Conservation (phyloP, 2,113 vertebrate genomes). For the Malurus elegans region DNA sequence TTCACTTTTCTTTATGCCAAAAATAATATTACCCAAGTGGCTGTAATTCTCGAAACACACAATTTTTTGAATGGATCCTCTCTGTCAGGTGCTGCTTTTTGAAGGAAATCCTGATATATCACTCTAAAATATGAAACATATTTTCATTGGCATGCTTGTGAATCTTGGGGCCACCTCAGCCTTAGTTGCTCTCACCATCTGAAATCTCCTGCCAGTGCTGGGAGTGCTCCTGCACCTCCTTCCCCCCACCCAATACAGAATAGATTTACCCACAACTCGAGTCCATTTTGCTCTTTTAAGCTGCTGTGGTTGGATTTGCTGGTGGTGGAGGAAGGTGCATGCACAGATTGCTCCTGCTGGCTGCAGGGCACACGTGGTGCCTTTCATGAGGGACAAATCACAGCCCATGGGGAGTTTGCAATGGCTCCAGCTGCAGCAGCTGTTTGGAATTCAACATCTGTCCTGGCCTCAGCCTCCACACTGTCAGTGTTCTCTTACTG, state of each 20-base stretch:
- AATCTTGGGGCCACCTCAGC: fast-evolving
- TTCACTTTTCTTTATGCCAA: neutral
- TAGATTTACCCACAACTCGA: neutral
- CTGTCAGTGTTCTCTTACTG: neutral
- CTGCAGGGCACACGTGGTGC: neutral
- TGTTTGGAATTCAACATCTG: slow-evolving; percentile 5
- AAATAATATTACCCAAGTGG: neutral
- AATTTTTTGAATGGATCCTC: neutral
- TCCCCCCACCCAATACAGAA: neutral
- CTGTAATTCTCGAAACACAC: neutral
- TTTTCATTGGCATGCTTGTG: too few species aligned
- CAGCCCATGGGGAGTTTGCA: neutral
- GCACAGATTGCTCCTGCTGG: neutral
- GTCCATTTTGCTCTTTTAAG: neutral
- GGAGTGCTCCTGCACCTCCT: neutral
- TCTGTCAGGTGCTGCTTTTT: neutral
- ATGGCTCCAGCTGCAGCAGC: neutral
- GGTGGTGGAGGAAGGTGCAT: neutral
- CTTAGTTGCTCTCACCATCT: neutral
- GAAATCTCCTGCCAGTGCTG: neutral
- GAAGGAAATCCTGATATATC: fast-evolving
- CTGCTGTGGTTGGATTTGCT: neutral
- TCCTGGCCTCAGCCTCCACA: neutral
- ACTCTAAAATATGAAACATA: neutral
- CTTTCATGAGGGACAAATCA: neutral